Conservation (phyloP, 2,797 vertebrate species). For the Scleropages formosus region DNA sequence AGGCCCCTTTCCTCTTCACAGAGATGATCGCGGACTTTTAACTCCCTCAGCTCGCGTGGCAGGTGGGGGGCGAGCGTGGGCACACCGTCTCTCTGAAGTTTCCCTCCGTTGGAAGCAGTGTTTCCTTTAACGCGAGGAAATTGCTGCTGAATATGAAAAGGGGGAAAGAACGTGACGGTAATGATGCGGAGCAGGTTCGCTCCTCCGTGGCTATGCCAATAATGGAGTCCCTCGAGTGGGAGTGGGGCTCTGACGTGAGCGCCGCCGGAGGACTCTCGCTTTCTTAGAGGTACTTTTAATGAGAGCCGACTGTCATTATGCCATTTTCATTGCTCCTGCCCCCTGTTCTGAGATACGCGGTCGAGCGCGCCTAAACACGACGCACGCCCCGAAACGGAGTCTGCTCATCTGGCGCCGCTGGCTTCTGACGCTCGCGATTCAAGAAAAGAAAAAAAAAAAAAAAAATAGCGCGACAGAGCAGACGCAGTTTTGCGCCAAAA, state of each 20-base stretch:
- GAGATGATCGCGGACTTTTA: slow-evolving; percentile 46
- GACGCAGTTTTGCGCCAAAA: background rate
- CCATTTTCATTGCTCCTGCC: slow-evolving; percentile 34
- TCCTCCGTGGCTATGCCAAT: slow-evolving; percentile 59
- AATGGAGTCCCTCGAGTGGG: slow-evolving; percentile 67
- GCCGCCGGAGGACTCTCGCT: slow-evolving; percentile 44
- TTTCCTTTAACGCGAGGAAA: slow-evolving; percentile 54
- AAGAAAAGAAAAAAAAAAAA: background rate
- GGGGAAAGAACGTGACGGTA: slow-evolving; percentile 57
- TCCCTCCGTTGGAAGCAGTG: slow-evolving; percentile 48
- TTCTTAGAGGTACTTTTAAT: slow-evolving; percentile 58
- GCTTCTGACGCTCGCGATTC: background rate
- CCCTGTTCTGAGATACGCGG: background rate
- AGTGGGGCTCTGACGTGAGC: slow-evolving; percentile 2
- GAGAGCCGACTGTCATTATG: slow-evolving; percentile 40
- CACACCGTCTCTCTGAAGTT: slow-evolving; percentile 20
- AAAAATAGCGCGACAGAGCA: background rate
- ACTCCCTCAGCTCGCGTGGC: slow-evolving; percentile 27
- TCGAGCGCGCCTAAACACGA: background rate
- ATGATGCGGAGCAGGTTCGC: slow-evolving; percentile 61
- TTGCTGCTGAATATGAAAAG: slow-evolving; percentile 62
- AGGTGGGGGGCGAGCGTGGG: slow-evolving; percentile 29
- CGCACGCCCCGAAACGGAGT: background rate
- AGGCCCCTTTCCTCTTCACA: slow-evolving; percentile 52
- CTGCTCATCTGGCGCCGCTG: background rate